These are phyloP conservation scores for Sebastes diaconus DNA, from an alignment of 2,797 vertebrate species.

Conservation along the genomic window DNA sequence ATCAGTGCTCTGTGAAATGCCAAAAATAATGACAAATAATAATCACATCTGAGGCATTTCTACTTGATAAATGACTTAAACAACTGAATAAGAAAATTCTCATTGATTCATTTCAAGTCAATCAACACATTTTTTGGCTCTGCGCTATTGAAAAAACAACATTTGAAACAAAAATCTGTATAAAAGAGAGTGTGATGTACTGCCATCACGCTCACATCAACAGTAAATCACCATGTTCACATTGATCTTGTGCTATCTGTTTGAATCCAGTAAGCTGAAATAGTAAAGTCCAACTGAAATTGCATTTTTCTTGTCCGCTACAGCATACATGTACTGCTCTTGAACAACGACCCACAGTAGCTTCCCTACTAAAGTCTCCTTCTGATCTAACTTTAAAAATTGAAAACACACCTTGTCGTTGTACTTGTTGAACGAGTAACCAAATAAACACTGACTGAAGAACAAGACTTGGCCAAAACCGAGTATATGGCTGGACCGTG, in stretches of 20 bases:
- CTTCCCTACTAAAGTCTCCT: not conserved
- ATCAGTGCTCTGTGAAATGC: not conserved
- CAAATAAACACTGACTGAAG: not conserved
- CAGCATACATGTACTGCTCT: no score
- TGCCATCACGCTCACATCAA: not conserved
- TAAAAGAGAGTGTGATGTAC: not conserved
- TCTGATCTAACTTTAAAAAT: not conserved
- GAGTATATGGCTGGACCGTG: no score
- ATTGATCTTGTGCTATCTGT: constrained; percentile 1
- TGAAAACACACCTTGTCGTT: not conserved
- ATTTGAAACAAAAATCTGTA: not conserved
- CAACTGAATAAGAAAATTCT: not conserved
- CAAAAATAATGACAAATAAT: not conserved
- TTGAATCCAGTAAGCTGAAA: constrained; percentile 15
- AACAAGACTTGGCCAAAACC: no score
- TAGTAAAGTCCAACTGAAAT: not conserved
- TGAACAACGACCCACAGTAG: not conserved
- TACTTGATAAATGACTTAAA: not conserved
- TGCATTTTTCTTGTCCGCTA: not conserved
- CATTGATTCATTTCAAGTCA: not conserved
- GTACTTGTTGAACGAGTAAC: not conserved
- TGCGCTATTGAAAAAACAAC: not conserved
- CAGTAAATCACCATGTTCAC: not conserved
- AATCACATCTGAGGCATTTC: not conserved
- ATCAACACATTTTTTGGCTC: not conserved